Evolutionary conservation across 2,113 vertebrate genomes (phyloP).

Genomic region (Campylomormyrus tamandua): DNA sequence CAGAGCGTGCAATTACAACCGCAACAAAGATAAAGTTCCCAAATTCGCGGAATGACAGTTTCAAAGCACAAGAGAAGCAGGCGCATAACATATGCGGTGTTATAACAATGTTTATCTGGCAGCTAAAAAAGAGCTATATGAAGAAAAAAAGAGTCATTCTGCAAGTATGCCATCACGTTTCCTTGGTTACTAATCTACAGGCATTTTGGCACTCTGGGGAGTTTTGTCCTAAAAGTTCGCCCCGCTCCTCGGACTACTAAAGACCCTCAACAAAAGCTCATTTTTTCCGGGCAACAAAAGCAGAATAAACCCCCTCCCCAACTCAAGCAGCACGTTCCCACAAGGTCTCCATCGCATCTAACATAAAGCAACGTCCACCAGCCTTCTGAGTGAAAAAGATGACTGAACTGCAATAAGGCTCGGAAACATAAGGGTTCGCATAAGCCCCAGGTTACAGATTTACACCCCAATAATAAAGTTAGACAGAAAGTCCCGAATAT

Average conservation of each 20-base stretch:
- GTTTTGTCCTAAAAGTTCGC: conserved; percentile 54
- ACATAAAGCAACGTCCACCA: not conserved
- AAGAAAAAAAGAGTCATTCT: conserved; percentile 39
- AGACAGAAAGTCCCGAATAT: not conserved
- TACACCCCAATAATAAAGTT: not conserved
- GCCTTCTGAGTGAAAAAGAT: not conserved
- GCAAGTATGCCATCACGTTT: conserved; percentile 53
- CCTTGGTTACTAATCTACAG: conserved; percentile 69
- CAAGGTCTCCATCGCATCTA: not conserved
- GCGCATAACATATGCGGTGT: not conserved
- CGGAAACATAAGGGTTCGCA: not conserved
- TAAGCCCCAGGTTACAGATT: not conserved
- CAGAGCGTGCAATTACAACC: conserved; percentile 35
- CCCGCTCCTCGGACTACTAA: conserved; percentile 52
- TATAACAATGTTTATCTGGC: not conserved
- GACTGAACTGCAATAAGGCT: not conserved
- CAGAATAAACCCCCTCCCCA: conserved; percentile 60
- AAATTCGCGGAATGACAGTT: not conserved
- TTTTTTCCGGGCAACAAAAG: conserved; percentile 67
- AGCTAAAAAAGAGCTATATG: conserved; percentile 16
- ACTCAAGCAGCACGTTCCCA: conserved; percentile 29
- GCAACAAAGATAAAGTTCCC: not conserved
- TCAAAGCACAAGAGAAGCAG: not conserved
- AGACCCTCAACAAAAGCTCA: conserved; percentile 63
- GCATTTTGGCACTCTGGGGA: conserved; percentile 63